phyloP scores from a whole-genome alignment of 2,113 vertebrate genomes.

The Trichechus manatus region DNA sequence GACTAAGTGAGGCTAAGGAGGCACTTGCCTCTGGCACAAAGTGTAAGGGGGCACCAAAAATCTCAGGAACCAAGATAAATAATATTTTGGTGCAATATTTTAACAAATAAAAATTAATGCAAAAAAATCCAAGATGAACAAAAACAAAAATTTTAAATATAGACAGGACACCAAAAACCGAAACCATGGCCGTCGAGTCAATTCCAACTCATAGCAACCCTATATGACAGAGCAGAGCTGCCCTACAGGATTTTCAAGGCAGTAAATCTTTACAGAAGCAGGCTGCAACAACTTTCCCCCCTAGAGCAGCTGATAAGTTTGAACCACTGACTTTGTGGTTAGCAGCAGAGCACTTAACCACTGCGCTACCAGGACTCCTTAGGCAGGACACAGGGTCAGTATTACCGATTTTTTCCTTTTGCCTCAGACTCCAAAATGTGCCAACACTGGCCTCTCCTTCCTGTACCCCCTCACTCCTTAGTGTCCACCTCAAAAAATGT shows the following conservation, averaged over 20 bases:
- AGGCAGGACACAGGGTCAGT: neutral
- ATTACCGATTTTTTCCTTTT: neutral
- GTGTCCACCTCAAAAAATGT: neutral
- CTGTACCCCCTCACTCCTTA: neutral
- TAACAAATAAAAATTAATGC: neutral
- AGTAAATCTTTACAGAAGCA: neutral
- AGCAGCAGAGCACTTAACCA: neutral
- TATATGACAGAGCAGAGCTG: neutral
- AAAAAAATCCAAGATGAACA: neutral
- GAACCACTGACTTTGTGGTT: neutral
- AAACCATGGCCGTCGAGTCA: neutral
- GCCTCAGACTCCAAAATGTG: neutral
- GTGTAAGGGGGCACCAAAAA: neutral
- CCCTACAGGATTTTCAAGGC: neutral
- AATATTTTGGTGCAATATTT: neutral
- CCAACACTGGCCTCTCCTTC: neutral
- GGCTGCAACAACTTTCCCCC: neutral
- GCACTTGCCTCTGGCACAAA: neutral
- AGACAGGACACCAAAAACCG: neutral
- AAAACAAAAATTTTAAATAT: conserved; percentile 26
- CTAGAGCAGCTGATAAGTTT: neutral
- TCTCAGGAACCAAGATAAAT: neutral
- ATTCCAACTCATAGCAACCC: neutral
- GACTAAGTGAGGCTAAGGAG: neutral
- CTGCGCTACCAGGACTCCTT: neutral